Evolutionary conservation across 2,113 vertebrate genomes (phyloP).

Genomic region (Melanostigma gelatinosum): DNA sequence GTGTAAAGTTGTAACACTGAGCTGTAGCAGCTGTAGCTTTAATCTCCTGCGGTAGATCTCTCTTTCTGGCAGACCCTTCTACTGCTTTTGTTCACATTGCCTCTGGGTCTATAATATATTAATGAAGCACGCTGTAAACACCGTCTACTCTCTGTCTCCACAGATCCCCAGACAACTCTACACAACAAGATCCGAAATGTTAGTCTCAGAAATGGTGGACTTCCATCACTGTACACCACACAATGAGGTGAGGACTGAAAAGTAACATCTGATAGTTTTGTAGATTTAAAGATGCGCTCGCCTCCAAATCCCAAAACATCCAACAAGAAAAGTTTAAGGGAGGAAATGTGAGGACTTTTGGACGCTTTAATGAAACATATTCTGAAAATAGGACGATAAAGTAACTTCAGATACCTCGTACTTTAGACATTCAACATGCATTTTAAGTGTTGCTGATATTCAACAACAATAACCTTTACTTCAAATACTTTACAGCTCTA

Average conservation of each 20-base stretch:
- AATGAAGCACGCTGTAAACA: slow-evolving; percentile 33
- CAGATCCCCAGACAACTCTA: slow-evolving; percentile 87
- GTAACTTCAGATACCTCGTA: background rate
- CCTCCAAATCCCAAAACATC: background rate
- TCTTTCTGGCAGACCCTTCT: background rate
- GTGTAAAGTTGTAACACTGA: background rate
- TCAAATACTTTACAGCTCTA: slow-evolving; percentile 65
- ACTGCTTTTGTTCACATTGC: slow-evolving; percentile 23
- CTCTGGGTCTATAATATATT: slow-evolving; percentile 29
- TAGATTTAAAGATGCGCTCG: background rate
- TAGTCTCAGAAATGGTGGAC: slow-evolving; percentile 78
- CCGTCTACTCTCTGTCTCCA: slow-evolving; percentile 39
- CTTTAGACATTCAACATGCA: background rate
- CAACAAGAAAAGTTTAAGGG: background rate
- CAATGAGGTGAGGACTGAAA: slow-evolving; percentile 74
- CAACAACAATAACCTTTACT: slow-evolving; percentile 17
- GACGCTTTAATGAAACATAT: background rate
- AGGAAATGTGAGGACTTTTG: background rate
- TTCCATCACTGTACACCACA: slow-evolving; percentile 81
- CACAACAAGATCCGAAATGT: slow-evolving; percentile 84
- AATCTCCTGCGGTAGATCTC: slow-evolving; percentile 3
- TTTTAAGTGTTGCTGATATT: slow-evolving; percentile 17
- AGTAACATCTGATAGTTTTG: background rate
- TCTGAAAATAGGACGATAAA: background rate
- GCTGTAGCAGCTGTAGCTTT: slow-evolving; percentile 20